Base-by-base conservation (phyloP, 2,113 vertebrate species). In the Oreocharis arfaki region DNA sequence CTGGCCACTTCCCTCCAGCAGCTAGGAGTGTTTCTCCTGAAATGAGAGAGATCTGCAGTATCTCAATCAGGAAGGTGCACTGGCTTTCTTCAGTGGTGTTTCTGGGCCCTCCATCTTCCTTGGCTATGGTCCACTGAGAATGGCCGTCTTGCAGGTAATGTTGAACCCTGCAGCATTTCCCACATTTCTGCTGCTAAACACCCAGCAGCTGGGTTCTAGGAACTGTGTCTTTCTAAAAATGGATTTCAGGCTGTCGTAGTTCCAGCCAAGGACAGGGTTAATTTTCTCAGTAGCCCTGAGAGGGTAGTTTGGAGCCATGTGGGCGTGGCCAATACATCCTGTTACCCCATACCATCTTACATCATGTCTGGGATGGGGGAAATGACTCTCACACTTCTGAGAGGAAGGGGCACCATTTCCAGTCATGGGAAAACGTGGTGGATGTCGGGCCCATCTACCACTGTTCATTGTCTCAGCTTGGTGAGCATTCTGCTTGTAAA, bases 391-490 rank as follows among this genome's bases (percentile, higher is more conserved):
- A 33, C 27, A 37, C 17, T 60, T 77, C 61, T 32, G 33, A 87
- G 33, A 68, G 15, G 33, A 76, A 52, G 21, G 16, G 32, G 4
- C 13, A 50, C 13, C 13, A 50, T 42, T 50, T 59, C 50, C 17
- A 50, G 26, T 26, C 44, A 32, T 3, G 17, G 20, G 7, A 57
- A 42, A 35, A 67, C 0, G 0, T 42, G 52, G 7, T 68, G 32
- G 44, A 18, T 22, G 9, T 44, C 8, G 11, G 21, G 26, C 53
- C 26, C 13, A 21, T 27, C 20, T 50, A 35, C 24, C 24, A 42
- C 11, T 11, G 49, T 32, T 35, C 53, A 26, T 19, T 44, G 14
- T 13, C 17, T 52, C 46, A 59, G 27, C 17, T 37, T 59, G 26
- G 35, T 50, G 52, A 67, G 21, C 11, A 32, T 68, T 59, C 26